Conservation (phyloP, 2,888 invertebrate genomes). For the Drosophila affinis region DNA sequence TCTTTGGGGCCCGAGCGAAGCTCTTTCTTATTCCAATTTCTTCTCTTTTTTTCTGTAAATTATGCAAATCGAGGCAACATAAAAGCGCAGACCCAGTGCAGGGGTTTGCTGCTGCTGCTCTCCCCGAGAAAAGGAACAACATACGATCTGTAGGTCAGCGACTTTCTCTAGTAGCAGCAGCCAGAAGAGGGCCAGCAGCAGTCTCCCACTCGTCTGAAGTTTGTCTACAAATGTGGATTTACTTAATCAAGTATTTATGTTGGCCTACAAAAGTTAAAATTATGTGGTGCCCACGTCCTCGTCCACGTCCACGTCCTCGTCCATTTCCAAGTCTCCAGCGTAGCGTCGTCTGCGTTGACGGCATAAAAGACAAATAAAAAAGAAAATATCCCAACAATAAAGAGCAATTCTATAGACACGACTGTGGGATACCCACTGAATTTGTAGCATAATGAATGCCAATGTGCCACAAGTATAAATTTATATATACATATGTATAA, state of each 20-base stretch:
- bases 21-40: constrained; percentile 6
- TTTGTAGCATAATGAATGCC: too few relatives aligned
- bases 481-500: too few relatives aligned
- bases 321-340: constrained; percentile 2
- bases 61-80: constrained; percentile 53
- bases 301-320: neutral
- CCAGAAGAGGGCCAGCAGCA: neutral
- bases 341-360: constrained; percentile 4
- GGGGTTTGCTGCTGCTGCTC: constrained; percentile 7
- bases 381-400: neutral
- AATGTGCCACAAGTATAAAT: too few relatives aligned
- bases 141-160: constrained; percentile 29
- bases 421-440: neutral
- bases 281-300: constrained; percentile 46
- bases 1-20: constrained; percentile 20
- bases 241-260: constrained; percentile 65
- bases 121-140: neutral
- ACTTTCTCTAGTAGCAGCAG: constrained; percentile 6
- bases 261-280: constrained; percentile 60
- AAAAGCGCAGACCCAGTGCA: constrained; percentile 31
- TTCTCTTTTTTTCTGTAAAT: constrained; percentile 25
- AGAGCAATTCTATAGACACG: neutral
- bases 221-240: constrained; percentile 63
- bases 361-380: constrained; percentile 47
- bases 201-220: constrained; percentile 39